Evolutionary conservation across 2,888 invertebrate genomes (phyloP).

Genomic region (Gonocerus acuteangulatus): DNA sequence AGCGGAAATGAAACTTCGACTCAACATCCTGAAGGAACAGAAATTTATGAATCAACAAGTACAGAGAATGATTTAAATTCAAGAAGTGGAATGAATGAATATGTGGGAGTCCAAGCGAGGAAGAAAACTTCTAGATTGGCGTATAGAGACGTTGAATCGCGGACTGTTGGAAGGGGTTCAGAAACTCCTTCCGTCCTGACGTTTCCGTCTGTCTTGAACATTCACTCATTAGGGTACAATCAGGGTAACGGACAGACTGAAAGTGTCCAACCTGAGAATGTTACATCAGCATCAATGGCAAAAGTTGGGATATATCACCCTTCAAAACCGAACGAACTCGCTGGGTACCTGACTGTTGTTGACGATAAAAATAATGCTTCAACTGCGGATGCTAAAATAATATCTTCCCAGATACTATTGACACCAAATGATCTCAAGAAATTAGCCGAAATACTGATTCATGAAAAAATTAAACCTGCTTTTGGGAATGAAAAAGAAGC

Average conservation of each 20-base stretch:
- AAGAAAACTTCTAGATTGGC: background rate
- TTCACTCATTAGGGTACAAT: conserved; percentile 17
- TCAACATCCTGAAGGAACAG: no score
- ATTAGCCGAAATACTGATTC: conserved; percentile 36
- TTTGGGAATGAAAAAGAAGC: background rate
- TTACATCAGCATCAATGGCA: conserved; percentile 23
- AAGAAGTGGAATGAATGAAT: no score
- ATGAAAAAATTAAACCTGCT: conserved; percentile 35
- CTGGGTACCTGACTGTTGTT: conserved; percentile 23
- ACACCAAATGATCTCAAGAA: conserved; percentile 36
- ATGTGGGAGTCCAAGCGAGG: background rate
- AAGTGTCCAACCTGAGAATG: conserved; percentile 6
- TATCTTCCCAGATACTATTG: conserved; percentile 32
- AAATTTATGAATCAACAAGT: no score
- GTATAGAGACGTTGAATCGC: background rate
- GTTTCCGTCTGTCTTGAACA: conserved; percentile 27
- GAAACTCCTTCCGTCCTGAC: conserved; percentile 14
- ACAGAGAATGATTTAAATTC: no score
- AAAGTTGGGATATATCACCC: conserved; percentile 30
- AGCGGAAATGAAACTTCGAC: no score
- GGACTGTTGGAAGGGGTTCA: background rate
- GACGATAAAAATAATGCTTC: conserved; percentile 14
- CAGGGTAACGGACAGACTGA: conserved; percentile 9
- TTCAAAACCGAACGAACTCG: conserved; percentile 26
- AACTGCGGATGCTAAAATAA: background rate